Base-by-base conservation (phyloP, 2,113 vertebrate genomes). In the Seriola rivoliana region DNA sequence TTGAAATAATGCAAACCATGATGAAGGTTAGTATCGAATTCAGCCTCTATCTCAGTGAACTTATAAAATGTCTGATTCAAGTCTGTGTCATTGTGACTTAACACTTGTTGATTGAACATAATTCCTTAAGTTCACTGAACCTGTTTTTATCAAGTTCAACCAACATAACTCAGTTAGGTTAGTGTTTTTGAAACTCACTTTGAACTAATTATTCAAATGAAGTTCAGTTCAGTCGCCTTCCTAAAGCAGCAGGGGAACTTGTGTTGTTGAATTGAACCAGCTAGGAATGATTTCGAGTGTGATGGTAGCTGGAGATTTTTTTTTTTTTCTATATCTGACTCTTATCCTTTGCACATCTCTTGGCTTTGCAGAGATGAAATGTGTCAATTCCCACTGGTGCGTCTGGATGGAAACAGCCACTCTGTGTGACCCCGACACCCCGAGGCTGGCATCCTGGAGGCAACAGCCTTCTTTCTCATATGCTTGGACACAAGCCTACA, bases 391-490 rank as follows among this genome's bases (percentile, higher is more conserved):
- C 81, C 25, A 34, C 86, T 86, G 91, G 78, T 84, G 86, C 85
- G 60, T 81, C 88, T 69, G 88, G 84, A 91, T 76, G 76, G 81
- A 85, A 77, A 87, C 74, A 86, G 85, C 84, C 82, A 40, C 90
- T 89, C 81, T 65, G 84, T 89, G 86, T 88, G 88, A 87, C 83
- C 80, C 88, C 78, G 60, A 82, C 86, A 88, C 84, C 82, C 69
- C 3, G 69, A 71, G 82, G 89, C 75, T 78, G 96, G 92, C 93
- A 93, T 94, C 95, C 93, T 92, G 92, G 88, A 93, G 95, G 94
- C 95, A 92, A 81, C 84, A 92, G 95, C 95, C 95, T 93, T 94
- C 95, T 93, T 94, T 93, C 95, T 95, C 95, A 94, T 84, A 91
- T 94, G 95, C 96, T 95, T 69, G 90, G 93, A 96, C 93, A 89